A percentile compares a stretch with the other conserved stretches of the same genome.
Conservation (phyloP, 1,140 invertebrate species). For the Drosophila lowei region DNA sequence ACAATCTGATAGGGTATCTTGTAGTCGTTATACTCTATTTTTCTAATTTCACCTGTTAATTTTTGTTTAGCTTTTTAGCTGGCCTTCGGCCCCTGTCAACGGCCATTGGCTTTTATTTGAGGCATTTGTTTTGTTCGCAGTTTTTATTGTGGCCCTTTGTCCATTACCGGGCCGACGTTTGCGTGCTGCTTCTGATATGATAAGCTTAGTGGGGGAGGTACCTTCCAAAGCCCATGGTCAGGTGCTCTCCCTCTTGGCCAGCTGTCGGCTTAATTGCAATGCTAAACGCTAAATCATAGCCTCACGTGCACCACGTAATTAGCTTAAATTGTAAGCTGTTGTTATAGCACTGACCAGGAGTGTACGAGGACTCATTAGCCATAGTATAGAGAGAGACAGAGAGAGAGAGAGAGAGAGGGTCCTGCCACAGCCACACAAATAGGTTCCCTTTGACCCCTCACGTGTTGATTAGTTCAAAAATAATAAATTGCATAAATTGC, state of each 20-base stretch:
- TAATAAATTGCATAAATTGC: too few species aligned
- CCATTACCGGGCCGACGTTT: constrained; percentile 42
- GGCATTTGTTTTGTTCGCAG: constrained; percentile 32
- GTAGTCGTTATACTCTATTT: not conserved
- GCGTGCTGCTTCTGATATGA: constrained; percentile 72
- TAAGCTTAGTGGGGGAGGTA: constrained; percentile 43
- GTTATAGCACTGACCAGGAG: constrained; percentile 54
- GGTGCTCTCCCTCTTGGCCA: not conserved
- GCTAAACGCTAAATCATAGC: constrained; percentile 79
- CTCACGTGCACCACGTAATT: constrained; percentile 77
- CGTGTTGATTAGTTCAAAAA: too few species aligned
- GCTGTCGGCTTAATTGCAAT: constrained; percentile 68
- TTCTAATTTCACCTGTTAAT: not conserved
- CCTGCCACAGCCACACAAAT: not conserved
- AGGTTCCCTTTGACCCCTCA: too few species aligned
- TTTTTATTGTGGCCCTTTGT: constrained; percentile 62
- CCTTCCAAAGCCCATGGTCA: not conserved
- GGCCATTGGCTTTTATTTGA: constrained; percentile 38
- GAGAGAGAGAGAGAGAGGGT: constrained; percentile 16
- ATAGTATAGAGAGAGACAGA: not conserved
- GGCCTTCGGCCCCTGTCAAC: constrained; percentile 29
- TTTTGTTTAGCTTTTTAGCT: constrained; percentile 14
- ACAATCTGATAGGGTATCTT: too few species aligned
- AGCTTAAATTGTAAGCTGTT: constrained; percentile 77
- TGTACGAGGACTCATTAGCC: constrained; percentile 36